Base-by-base conservation (phyloP, 2,113 vertebrate genomes). In the Desmodus rotundus region DNA sequence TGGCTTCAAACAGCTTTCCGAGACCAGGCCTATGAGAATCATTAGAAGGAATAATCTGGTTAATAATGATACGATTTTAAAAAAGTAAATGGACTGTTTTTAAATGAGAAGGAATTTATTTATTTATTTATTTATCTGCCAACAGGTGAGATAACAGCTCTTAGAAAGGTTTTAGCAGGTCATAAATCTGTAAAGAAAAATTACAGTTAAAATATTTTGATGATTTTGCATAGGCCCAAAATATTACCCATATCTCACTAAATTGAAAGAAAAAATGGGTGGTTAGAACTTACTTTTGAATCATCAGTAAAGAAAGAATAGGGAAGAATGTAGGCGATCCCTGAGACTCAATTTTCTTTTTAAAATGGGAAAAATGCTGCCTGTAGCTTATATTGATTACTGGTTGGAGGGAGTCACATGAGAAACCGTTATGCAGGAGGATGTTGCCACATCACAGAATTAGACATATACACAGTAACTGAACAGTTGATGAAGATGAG, bases 61-160 rank as follows among this genome's bases (percentile, higher is more conserved):
- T 96, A 81, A 92, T 92, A 95, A 82, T 96, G 22, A 92, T 94
- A 33, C n/a, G 78, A 77, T 96, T 96, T 98, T 98, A 95, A 22
- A 82, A 89, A 94, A 97, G 78, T 67, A 96, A 87, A 96, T 94
- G 3, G 77, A 72, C 38, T 14, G 22, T 52, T 97, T 97, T 89
- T 87, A 88, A 91, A 74, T 77, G 22, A 94, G 92, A 96, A 97
- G n/a, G 45, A 93, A 84, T 93, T 96, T 36, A 95, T 97, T 61
- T 63, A 61, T 31, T 58, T 58, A 58, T 41, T n/a, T 41, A n/a
- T 52, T 50, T 36, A 9, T 52, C 43, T 76, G 61, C 24, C 58
- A 92, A 95, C 50, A 38, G 58, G 54, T 96, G 36, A 87, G 77
- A 87, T 72, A 95, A 85, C 88, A 38, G 73, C 76, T 47, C 72